These are phyloP conservation scores for Poecilia wingei DNA, from an alignment of 2,797 vertebrate genomes.

Conservation along the genomic window DNA sequence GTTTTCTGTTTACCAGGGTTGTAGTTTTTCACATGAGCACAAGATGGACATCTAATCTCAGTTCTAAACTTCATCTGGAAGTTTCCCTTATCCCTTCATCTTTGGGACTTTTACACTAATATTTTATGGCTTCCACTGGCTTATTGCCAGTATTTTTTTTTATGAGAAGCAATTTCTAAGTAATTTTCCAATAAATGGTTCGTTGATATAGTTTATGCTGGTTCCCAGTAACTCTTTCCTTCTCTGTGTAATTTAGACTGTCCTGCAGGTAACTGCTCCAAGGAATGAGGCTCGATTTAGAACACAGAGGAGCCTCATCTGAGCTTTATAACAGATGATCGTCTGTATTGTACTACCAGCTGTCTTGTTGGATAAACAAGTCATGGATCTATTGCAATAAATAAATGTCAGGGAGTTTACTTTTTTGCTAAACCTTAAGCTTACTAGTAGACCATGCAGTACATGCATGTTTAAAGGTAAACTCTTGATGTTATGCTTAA, in stretches of 20 bases:
- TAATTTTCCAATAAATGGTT: background rate
- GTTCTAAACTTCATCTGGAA: background rate
- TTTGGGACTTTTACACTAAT: background rate
- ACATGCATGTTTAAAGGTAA: background rate
- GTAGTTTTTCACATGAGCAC: conserved; percentile 15
- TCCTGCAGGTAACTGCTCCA: background rate
- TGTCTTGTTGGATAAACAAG: background rate
- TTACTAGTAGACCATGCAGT: background rate
- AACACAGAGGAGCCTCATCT: background rate
- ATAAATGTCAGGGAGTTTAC: background rate
- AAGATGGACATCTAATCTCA: conserved; percentile 12
- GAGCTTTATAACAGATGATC: background rate
- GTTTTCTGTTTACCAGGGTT: background rate
- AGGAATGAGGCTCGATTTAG: background rate
- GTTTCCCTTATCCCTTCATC: background rate
- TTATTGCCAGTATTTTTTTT: background rate
- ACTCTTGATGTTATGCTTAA: background rate
- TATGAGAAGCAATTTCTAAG: background rate
- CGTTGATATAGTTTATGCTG: background rate
- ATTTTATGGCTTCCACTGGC: background rate
- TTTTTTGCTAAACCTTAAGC: background rate
- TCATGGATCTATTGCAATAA: background rate
- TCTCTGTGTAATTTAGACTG: background rate
- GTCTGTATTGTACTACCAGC: background rate
- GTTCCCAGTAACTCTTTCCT: background rate